Evolutionary conservation across 2,797 vertebrate genomes (phyloP), one percentile per base, ranked within the genome.

Genomic region (Girardinus metallicus): DNA sequence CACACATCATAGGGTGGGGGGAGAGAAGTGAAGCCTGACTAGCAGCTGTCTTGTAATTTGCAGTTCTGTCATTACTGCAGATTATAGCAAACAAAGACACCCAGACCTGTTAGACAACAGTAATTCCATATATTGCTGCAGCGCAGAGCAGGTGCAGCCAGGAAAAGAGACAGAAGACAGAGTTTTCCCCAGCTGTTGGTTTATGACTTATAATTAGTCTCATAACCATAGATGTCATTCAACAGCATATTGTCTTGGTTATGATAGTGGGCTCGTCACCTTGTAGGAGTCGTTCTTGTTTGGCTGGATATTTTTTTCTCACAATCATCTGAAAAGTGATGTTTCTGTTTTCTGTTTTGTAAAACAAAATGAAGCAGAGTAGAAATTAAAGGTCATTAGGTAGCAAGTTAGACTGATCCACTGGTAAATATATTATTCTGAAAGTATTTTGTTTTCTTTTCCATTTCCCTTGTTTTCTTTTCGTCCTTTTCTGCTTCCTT

Each of bases 121-220:
- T 76, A 72, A 83, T 81, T 80, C 74, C 36, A 13, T 83, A 70
- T 36, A 72, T 82, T 85, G 85, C 82, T 80, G 80, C 81, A 77
- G 39, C 73, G 44, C 43, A 8, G 83, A 34, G 70, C 89, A 89
- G 88, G 88, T 90, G 89, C 81, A 77, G 85, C 71, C 55, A 2
- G 82, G 75, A 86, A 85, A 83, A 74, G 73, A 88, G 78, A 60
- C 29, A 0, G 74, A 84, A 82, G 84, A 77, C 71, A 39, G 70
- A 80, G 84, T 74, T 82, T 80, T 66, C 76, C 83, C 74, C 92
- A 91, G 90, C 90, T 94, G 91, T 80, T 81, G 84, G 51, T 87
- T 94, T 90, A 91, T 62, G 83, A 80, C 85, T 88, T 83, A 81
- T 86, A 91, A 92, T 93, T 91, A 93, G 76, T 84, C 90, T 87